These are phyloP conservation scores for Euspilapteryx auroguttella DNA, from an alignment of 2,888 invertebrate species.

Conservation along the genomic window DNA sequence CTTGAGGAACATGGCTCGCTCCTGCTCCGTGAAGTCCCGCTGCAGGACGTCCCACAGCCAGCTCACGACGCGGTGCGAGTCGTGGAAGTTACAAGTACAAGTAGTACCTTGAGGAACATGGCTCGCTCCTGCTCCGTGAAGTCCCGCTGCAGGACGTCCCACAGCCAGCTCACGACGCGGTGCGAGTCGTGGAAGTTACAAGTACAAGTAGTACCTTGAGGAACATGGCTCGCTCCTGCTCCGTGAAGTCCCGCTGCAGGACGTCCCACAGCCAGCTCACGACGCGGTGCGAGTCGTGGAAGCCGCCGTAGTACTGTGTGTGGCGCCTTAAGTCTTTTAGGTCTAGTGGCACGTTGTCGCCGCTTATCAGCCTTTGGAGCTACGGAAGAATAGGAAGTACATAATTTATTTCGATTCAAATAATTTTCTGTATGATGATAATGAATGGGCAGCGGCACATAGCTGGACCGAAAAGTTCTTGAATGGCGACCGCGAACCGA, in stretches of 20 bases:
- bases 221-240: conserved; percentile 90
- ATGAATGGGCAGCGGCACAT: too few relatives aligned
- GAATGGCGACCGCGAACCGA: too few relatives aligned
- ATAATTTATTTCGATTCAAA: neutral
- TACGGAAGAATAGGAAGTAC: conserved; percentile 15
- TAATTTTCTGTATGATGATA: too few relatives aligned
- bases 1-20: conserved; percentile 84
- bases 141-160: conserved; percentile 96
- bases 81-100: conserved; percentile 76
- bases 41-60: conserved; percentile 95
- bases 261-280: conserved; percentile 99
- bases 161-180: conserved; percentile 96
- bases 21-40: conserved; percentile 83
- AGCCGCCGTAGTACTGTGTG: conserved; percentile 99
- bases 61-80: conserved; percentile 85
- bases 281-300: conserved; percentile 96
- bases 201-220: too few relatives aligned
- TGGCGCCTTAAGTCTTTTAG: conserved; percentile 83
- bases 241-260: conserved; percentile 90
- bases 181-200: conserved; percentile 98
- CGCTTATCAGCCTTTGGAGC: conserved; percentile 93
- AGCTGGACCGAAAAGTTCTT: too few relatives aligned
- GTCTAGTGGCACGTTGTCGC: conserved; percentile 93
- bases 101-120: conserved; percentile 88
- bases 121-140: conserved; percentile 90